phyloP scores from a whole-genome alignment of 2,888 invertebrate species.

The Drosophila setosimentum region DNA sequence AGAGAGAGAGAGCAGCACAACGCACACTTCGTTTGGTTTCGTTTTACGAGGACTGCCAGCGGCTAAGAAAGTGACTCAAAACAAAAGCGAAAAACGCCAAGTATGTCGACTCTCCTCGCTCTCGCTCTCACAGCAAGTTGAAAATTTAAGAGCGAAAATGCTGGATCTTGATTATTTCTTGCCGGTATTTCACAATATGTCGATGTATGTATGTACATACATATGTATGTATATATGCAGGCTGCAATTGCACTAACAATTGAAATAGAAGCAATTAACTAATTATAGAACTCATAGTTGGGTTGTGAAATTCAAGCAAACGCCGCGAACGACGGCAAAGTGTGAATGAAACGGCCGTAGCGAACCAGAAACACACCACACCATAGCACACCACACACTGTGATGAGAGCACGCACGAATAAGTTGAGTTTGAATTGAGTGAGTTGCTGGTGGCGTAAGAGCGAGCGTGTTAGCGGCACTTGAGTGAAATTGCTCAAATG shows the following conservation, averaged over 20 bases:
- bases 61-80: slow-evolving; percentile 46
- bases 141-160: slow-evolving; percentile 19
- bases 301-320: slow-evolving; percentile 15
- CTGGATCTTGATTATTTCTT: slow-evolving; percentile 28
- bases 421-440: slow-evolving; percentile 16
- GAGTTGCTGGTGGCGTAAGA: not conserved
- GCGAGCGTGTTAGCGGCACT: not conserved
- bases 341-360: slow-evolving; percentile 3
- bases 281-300: slow-evolving; percentile 61
- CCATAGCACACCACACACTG: slow-evolving; percentile 20
- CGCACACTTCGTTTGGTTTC: slow-evolving; percentile 18
- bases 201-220: not conserved
- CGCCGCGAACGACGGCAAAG: not conserved
- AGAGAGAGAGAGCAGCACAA: slow-evolving; percentile 1
- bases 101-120: not conserved
- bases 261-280: slow-evolving; percentile 63
- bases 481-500: slow-evolving; percentile 4
- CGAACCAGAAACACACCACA: too few relatives aligned
- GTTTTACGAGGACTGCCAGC: slow-evolving; percentile 7
- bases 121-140: slow-evolving; percentile 8
- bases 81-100: slow-evolving; percentile 40
- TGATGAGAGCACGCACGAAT: slow-evolving; percentile 19
- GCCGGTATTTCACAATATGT: slow-evolving; percentile 48
- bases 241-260: slow-evolving; percentile 62
- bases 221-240: not conserved